Conservation (phyloP, 2,888 invertebrate genomes). For the Mythimna vitellina region DNA sequence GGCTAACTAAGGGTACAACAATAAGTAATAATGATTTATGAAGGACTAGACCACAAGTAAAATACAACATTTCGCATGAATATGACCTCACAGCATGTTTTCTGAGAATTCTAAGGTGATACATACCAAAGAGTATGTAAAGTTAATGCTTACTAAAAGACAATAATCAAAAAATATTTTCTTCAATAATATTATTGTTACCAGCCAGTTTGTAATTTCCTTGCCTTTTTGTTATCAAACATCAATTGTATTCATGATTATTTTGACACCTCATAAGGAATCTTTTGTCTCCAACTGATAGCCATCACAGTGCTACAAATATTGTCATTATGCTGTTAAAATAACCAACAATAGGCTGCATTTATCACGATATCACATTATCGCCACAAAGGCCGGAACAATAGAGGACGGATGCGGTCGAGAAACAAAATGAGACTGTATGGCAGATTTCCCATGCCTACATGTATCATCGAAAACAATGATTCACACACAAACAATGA, state of each 20-base stretch:
- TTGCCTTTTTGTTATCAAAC: slow-evolving; percentile 12
- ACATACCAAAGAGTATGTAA: background rate
- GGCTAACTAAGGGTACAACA: background rate
- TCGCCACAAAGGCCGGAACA: slow-evolving; percentile 55
- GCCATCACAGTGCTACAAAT: slow-evolving; percentile 1
- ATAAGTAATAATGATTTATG: background rate
- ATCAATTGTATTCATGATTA: slow-evolving; percentile 12
- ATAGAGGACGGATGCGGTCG: slow-evolving; percentile 60
- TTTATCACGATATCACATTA: slow-evolving; percentile 55
- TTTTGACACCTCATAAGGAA: background rate
- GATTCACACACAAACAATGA: slow-evolving; percentile 69
- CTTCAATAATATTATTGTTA: slow-evolving; percentile 13
- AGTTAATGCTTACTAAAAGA: slow-evolving; percentile 4
- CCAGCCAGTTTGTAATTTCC: background rate
- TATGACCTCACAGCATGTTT: slow-evolving; percentile 9
- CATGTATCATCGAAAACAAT: slow-evolving; percentile 60
- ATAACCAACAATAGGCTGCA: slow-evolving; percentile 34
- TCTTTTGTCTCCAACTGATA: slow-evolving; percentile 10
- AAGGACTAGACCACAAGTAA: background rate
- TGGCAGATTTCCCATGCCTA: slow-evolving; percentile 47
- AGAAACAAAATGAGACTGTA: slow-evolving; percentile 37
- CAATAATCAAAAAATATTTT: background rate
- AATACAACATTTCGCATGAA: background rate
- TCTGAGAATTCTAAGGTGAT: slow-evolving; percentile 25
- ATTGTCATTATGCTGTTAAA: background rate